These are phyloP conservation scores for Tribolium freemani DNA, from an alignment of 2,888 invertebrate genomes.

Conservation along the genomic window DNA sequence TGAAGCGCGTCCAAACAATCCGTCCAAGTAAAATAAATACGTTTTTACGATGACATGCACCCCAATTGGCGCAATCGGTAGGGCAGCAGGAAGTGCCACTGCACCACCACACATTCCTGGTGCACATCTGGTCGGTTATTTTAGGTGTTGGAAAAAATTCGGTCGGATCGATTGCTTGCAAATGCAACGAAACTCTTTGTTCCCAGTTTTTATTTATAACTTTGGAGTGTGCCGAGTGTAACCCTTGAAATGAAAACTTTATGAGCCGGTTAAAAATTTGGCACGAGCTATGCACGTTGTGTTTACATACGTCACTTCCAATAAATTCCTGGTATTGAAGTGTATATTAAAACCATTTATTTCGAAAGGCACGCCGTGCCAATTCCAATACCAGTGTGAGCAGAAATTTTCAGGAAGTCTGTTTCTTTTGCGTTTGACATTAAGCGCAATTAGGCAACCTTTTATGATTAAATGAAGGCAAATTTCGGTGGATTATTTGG, in stretches of 20 bases:
- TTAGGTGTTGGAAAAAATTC: slow-evolving; percentile 2
- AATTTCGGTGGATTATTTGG: no score
- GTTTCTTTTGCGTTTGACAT: no score
- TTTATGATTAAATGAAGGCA: no score
- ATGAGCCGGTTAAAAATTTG: slow-evolving; percentile 32
- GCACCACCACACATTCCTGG: neutral
- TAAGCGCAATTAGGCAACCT: no score
- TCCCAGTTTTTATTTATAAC: slow-evolving; percentile 32
- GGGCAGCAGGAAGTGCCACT: neutral
- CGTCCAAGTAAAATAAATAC: slow-evolving; percentile 19
- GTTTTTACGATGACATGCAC: slow-evolving; percentile 4
- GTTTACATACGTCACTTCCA: slow-evolving; percentile 30
- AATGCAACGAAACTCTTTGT: slow-evolving; percentile 19
- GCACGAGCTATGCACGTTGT: slow-evolving; percentile 15
- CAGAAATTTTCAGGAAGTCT: no score
- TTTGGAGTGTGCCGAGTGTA: neutral
- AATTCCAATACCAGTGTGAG: no score
- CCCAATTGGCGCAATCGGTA: no score
- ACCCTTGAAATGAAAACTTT: slow-evolving; percentile 30
- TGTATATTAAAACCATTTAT: neutral
- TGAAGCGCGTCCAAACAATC: slow-evolving; percentile 24
- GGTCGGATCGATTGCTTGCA: slow-evolving; percentile 9
- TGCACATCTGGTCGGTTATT: slow-evolving; percentile 25
- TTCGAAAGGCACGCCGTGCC: no score
- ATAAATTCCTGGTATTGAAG: slow-evolving; percentile 34